phyloP scores from a whole-genome alignment of 2,113 vertebrate genomes.

The Chloropsis cyanopogon region DNA sequence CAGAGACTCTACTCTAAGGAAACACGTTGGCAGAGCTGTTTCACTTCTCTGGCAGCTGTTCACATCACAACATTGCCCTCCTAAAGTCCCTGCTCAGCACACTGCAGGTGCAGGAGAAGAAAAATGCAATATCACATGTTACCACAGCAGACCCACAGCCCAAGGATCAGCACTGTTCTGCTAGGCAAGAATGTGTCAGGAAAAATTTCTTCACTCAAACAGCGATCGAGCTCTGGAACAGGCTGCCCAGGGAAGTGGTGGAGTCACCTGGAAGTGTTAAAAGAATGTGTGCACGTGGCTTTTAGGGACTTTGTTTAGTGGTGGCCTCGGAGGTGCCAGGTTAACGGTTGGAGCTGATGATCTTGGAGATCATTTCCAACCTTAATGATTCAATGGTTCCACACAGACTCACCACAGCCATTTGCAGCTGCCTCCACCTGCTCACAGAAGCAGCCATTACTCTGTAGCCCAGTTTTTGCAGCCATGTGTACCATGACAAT shows the following conservation, averaged over 20 bases:
- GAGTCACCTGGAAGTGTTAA: not conserved
- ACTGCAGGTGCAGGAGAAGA: not conserved
- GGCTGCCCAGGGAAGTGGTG: not conserved
- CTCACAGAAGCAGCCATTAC: not conserved
- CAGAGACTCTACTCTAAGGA: not conserved
- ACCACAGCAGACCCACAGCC: not conserved
- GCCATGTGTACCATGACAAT: not conserved
- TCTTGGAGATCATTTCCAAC: not conserved
- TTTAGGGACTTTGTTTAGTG: not conserved
- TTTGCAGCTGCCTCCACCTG: not conserved
- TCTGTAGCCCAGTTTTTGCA: not conserved
- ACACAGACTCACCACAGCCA: not conserved
- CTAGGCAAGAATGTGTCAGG: not conserved
- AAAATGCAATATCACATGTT: not conserved
- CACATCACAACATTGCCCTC: not conserved
- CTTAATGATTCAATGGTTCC: not conserved
- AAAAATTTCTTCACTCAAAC: not conserved
- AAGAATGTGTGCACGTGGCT: not conserved
- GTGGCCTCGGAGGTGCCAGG: not conserved
- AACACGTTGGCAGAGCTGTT: accelerated
- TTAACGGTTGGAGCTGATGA: not conserved
- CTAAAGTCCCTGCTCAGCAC: not conserved
- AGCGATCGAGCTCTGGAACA: no score
- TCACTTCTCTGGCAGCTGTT: not conserved
- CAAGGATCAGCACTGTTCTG: not conserved